phyloP scores from a whole-genome alignment of 1,140 invertebrate species.

The Philotrypesis tridentata region DNA sequence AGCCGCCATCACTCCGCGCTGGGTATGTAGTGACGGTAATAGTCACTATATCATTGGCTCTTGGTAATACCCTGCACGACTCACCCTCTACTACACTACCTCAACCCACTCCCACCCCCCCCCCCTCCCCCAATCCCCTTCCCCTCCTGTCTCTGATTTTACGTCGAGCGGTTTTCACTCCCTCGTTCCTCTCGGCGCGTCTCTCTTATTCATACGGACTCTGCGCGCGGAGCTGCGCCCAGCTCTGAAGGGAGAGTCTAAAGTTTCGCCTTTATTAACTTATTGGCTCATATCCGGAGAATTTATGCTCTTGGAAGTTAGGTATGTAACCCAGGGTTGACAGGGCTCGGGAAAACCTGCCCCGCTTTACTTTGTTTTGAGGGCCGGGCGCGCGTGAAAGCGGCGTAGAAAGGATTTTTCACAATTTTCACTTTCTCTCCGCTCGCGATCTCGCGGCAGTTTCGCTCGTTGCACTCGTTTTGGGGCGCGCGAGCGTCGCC shows the following conservation, averaged over 20 bases:
- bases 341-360: background rate
- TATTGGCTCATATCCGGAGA: slow-evolving; percentile 27
- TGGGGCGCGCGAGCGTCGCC: too few species aligned
- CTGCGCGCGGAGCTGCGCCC: too few species aligned
- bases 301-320: slow-evolving; percentile 7
- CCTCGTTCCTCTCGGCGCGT: slow-evolving; percentile 26
- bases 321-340: background rate
- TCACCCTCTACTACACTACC: slow-evolving; percentile 41
- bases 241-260: background rate
- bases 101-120: slow-evolving; percentile 58
- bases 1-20: slow-evolving; percentile 72
- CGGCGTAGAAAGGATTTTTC: too few species aligned
- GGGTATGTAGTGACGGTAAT: slow-evolving; percentile 74
- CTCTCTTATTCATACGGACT: background rate
- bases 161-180: slow-evolving; percentile 39
- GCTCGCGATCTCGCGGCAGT: too few species aligned
- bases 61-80: slow-evolving; percentile 70
- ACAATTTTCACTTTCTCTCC: too few species aligned
- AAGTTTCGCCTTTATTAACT: slow-evolving; percentile 35
- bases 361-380: background rate
- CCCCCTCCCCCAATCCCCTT: slow-evolving; percentile 45
- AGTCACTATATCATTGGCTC: slow-evolving; percentile 75
- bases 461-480: too few species aligned
- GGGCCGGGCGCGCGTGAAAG: too few species aligned
- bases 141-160: slow-evolving; percentile 43